phyloP scores from a whole-genome alignment of 2,797 vertebrate genomes.

The Gobio occitaniae region DNA sequence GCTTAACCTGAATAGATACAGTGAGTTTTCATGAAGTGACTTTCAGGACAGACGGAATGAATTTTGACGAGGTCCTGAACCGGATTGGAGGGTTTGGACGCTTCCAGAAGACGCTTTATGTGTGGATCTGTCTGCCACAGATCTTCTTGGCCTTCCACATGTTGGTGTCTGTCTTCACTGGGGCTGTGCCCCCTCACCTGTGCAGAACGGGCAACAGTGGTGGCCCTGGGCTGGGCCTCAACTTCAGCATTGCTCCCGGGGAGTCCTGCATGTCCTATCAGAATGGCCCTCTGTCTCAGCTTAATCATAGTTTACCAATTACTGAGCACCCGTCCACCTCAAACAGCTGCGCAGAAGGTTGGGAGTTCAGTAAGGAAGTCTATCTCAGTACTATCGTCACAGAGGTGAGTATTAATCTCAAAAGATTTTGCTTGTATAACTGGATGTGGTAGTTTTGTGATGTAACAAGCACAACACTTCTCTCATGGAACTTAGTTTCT shows the following conservation, averaged over 20 bases:
- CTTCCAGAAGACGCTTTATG: slow-evolving; percentile 77
- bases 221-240: slow-evolving; percentile 45
- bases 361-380: slow-evolving; percentile 73
- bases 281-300: not conserved
- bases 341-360: slow-evolving; percentile 66
- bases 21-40: slow-evolving; percentile 17
- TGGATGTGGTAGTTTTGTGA: not conserved
- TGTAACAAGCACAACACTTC: not conserved
- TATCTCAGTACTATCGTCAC: slow-evolving; percentile 73
- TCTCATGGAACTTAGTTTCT: not conserved
- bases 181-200: slow-evolving; percentile 73
- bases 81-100: slow-evolving; percentile 76
- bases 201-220: slow-evolving; percentile 54
- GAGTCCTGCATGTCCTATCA: slow-evolving; percentile 57
- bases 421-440: not conserved
- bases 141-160: slow-evolving; percentile 79
- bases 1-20: not conserved
- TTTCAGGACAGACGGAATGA: slow-evolving; percentile 57
- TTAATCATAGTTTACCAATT: slow-evolving; percentile 63
- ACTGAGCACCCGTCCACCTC: not conserved
- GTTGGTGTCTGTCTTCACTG: slow-evolving; percentile 76
- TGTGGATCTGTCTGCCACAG: slow-evolving; percentile 78
- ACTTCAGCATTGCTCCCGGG: slow-evolving; percentile 49
- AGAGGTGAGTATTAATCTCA: slow-evolving; percentile 69
- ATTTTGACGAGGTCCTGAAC: slow-evolving; percentile 73